A percentile compares a stretch with the other conserved stretches of the same genome.
Evolutionary conservation across 1,140 invertebrate species (phyloP).

Genomic region (Drosophila fuyamai): DNA sequence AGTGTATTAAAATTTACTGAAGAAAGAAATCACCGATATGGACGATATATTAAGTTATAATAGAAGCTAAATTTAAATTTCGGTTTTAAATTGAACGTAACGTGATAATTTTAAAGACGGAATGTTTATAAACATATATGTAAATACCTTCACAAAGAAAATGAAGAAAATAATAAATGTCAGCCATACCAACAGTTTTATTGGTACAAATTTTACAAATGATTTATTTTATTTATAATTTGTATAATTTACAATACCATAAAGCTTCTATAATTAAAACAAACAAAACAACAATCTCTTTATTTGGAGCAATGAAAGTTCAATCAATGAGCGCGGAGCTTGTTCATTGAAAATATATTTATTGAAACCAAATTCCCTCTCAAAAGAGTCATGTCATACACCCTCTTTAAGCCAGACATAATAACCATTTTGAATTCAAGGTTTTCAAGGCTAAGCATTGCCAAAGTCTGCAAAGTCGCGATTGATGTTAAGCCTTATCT

Average conservation of each 20-base stretch:
- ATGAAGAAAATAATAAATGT: too few relatives aligned
- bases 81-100: too few relatives aligned
- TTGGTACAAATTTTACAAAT: too few relatives aligned
- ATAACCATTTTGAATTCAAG: conserved; percentile 22
- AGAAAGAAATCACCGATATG: conserved; percentile 11
- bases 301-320: neutral
- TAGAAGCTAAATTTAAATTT: too few relatives aligned
- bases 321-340: neutral
- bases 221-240: too few relatives aligned
- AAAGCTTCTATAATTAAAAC: too few relatives aligned
- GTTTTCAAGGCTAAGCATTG: conserved; percentile 33
- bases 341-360: conserved; percentile 20
- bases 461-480: conserved; percentile 18
- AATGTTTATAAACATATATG: too few relatives aligned
- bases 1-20: neutral
- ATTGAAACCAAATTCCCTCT: conserved; percentile 11
- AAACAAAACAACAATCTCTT: neutral
- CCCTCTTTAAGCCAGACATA: conserved; percentile 24
- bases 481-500: conserved; percentile 46
- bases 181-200: too few relatives aligned
- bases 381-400: conserved; percentile 17
- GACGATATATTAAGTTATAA: neutral
- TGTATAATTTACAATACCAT: too few relatives aligned
- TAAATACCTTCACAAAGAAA: too few relatives aligned
- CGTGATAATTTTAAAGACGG: too few relatives aligned